Evolutionary conservation across 2,113 vertebrate species (phyloP), one percentile per base, ranked within the genome.

Genomic region (Dicrurus megarhynchus): DNA sequence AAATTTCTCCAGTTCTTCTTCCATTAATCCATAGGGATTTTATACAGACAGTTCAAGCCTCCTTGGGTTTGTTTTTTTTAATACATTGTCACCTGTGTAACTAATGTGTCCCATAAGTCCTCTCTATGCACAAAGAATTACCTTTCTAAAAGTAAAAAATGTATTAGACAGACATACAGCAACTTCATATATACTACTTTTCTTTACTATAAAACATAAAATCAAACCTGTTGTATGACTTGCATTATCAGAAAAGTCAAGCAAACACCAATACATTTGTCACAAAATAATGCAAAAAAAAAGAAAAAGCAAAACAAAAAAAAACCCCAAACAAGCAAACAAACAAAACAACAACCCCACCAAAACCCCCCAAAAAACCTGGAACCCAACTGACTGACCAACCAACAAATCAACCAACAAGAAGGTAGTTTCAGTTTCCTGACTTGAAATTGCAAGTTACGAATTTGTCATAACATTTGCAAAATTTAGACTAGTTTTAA

Each of bases 371-470:
- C 7, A 19, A 18, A 5, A 23, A 24, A 16, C 5, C n/a, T 23
- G 7, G 16, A 59, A 24, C 24, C 13, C 11, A 37, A 63, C 5
- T 4, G 13, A 17, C 5, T 0, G 4, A n/a, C 19, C 4, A 15
- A 14, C 1, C 17, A 56, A 33, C 5, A 16, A 35, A 69, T 3
- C 57, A 71, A 33, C 3, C 10, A 39, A 30, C 4, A 10, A 30
- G 10, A 57, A 46, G 6, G 9, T 42, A 79, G 15, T 17, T 89
- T 67, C 47, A n/a, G 6, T 56, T 84, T 93, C 30, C 13, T 74
- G 80, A 27, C 17, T 39, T 92, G n/a, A 81, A 87, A 47, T 18
- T 65, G 10, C 4, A 22, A 2, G 1, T 16, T 68, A 81, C 11
- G 19, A 81, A 77, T 80, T 80, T 81, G 2, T 16, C 20, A 33